Base-by-base conservation (phyloP, 2,113 vertebrate species). In the Oostethus manadensis region DNA sequence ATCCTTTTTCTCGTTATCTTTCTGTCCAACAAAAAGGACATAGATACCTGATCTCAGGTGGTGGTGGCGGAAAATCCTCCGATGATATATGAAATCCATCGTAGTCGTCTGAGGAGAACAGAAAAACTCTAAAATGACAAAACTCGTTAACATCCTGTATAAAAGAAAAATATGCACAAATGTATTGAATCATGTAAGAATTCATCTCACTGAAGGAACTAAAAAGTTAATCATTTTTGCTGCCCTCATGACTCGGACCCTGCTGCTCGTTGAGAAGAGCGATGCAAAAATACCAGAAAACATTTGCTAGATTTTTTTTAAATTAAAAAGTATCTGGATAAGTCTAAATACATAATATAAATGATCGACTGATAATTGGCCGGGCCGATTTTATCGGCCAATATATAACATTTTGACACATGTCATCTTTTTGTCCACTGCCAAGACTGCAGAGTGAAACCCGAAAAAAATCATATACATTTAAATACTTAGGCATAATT, bases 21-120 rank as follows among this genome's bases (percentile, higher is more conserved):
- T 56, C 42, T 4, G 22, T 1, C 51, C 2, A 26, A 38, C 7
- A 1, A 47, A 20, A 44, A 8, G 5, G 26, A 13, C 49, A 51
- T 10, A 22, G 3, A 57, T 65, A 83, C 89, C 86, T 80, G 21
- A 81, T 47, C 64, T 87, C 79, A 42, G 59, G 75, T 14, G 82
- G 89, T 0, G 84, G 82, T 13, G 81, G 88, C 2, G 89, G 90
- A n/a, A 90, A 90, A 17, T 86, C 83, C 1, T 81, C 82, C n/a
- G 15, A 9, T 13, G 82, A 10, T 38, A 64, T 56, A 20, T 87
- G 60, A 49, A 90, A 82, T 1, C 90, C 89, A 69, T 90, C 89
- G 56, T 90, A 90, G 16, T 89, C 76, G 48, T 87, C 89, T 86
- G 66, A 64, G 23, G 46, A 22, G n/a, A 62, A 17, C 17, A 38